Evolutionary conservation across 1,140 invertebrate genomes (phyloP).

Genomic region (Bombus turneri): DNA sequence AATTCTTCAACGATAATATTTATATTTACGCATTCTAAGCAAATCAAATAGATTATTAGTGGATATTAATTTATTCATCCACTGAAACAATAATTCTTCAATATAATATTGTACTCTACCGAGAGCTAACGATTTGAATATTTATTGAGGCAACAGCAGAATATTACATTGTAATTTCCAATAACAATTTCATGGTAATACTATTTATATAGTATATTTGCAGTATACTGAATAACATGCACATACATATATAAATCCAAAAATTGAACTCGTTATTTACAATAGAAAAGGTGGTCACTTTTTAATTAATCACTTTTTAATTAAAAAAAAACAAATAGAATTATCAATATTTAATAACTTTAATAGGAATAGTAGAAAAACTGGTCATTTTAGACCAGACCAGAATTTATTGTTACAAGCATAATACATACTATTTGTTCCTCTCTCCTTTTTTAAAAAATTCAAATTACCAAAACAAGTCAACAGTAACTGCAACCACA

Average conservation of each 20-base stretch:
- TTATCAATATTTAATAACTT: not conserved
- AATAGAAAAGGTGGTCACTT: not conserved
- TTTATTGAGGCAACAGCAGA: conserved; percentile 19
- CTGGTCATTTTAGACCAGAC: not conserved
- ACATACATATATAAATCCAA: not conserved
- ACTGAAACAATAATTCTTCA: conserved; percentile 27
- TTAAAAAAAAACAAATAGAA: not conserved
- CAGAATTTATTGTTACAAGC: not conserved
- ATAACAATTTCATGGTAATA: conserved; percentile 22
- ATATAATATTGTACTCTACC: not conserved
- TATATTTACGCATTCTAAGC: conserved; percentile 4
- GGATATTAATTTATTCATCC: conserved; percentile 6
- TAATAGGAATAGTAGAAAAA: not conserved
- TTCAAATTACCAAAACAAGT: not conserved
- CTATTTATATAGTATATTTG: conserved; percentile 7
- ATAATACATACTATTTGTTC: not conserved
- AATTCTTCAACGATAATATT: not conserved
- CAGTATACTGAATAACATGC: not conserved
- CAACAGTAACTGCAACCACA: not conserved
- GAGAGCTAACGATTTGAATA: conserved; percentile 9
- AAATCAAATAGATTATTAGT: not conserved
- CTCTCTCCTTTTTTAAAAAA: not conserved
- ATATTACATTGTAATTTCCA: conserved; percentile 21
- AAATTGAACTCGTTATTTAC: not conserved
- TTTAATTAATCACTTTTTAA: too few species aligned